A percentile compares a stretch with the other conserved stretches of the same genome.
These are phyloP conservation scores for Meghimatium bilineatum DNA, from an alignment of 2,888 invertebrate species.

Conservation along the genomic window DNA sequence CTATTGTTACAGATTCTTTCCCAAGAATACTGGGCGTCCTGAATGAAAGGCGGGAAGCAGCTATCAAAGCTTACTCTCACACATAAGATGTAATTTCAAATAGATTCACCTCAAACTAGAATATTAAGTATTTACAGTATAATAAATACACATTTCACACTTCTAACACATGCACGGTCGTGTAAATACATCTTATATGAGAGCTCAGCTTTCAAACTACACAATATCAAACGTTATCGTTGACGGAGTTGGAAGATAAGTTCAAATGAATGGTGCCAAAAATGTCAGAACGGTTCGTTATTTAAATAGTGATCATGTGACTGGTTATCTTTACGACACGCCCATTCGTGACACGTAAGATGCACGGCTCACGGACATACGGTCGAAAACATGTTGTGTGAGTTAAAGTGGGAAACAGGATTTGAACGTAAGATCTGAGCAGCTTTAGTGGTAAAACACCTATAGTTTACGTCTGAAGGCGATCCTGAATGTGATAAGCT, in stretches of 20 bases:
- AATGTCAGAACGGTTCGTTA: not conserved
- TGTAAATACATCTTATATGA: not conserved
- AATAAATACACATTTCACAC: not conserved
- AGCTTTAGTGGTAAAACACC: not conserved
- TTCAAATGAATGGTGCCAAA: not conserved
- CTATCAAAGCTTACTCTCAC: too few species aligned
- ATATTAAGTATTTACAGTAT: not conserved
- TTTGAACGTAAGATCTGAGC: not conserved
- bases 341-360: constrained; percentile 30
- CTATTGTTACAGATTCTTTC: not conserved
- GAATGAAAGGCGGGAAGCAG: not conserved
- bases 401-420: not conserved
- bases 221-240: not conserved
- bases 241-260: not conserved
- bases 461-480: not conserved
- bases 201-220: not conserved
- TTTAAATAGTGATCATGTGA: not conserved
- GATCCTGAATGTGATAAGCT: not conserved
- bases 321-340: not conserved
- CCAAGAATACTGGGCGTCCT: not conserved
- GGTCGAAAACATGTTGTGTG: not conserved
- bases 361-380: not conserved
- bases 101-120: not conserved
- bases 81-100: too few species aligned
- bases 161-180: not conserved